Percentiles rank a stretch among this genome's conserved stretches.
These are phyloP conservation scores for Muscidifurax raptorellus DNA, from an alignment of 1,140 invertebrate species.

Conservation along the genomic window DNA sequence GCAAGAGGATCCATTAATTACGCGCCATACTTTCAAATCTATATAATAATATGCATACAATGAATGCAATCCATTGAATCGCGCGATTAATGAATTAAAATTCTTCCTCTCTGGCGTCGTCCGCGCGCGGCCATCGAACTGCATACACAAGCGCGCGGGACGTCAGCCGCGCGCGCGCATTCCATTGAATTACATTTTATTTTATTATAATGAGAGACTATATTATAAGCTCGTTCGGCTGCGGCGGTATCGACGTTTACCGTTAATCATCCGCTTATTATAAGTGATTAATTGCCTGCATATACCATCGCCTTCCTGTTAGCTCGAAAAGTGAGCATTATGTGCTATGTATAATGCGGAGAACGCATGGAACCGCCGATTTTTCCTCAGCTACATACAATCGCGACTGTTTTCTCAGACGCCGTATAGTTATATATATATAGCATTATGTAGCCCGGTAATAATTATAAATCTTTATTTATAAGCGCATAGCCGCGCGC, in stretches of 20 bases:
- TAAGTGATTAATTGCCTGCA: not conserved
- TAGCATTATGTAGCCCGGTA: too few relatives aligned
- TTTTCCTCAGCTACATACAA: too few relatives aligned
- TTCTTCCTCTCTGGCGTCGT: conserved; percentile 13
- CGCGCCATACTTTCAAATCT: not conserved
- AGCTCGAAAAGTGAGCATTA: too few relatives aligned
- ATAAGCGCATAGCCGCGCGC: not conserved
- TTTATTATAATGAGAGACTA: not conserved
- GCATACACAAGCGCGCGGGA: not conserved
- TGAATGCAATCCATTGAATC: conserved; percentile 21
- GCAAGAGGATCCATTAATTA: not conserved
- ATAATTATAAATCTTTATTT: conserved; percentile 37
- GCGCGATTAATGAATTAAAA: conserved; percentile 14
- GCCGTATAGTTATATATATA: too few relatives aligned
- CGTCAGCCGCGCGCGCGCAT: not conserved
- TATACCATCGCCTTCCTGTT: too few relatives aligned
- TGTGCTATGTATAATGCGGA: too few relatives aligned
- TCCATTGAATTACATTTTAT: not conserved
- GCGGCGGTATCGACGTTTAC: not conserved
- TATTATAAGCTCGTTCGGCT: too few relatives aligned
- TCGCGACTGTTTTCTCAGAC: not conserved
- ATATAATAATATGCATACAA: not conserved
- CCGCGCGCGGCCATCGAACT: not conserved
- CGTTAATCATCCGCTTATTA: not conserved
- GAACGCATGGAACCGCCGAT: too few relatives aligned